These are phyloP conservation scores for Plecturocebus donacophilus DNA, from an alignment of 2,113 vertebrate species.

Conservation along the genomic window DNA sequence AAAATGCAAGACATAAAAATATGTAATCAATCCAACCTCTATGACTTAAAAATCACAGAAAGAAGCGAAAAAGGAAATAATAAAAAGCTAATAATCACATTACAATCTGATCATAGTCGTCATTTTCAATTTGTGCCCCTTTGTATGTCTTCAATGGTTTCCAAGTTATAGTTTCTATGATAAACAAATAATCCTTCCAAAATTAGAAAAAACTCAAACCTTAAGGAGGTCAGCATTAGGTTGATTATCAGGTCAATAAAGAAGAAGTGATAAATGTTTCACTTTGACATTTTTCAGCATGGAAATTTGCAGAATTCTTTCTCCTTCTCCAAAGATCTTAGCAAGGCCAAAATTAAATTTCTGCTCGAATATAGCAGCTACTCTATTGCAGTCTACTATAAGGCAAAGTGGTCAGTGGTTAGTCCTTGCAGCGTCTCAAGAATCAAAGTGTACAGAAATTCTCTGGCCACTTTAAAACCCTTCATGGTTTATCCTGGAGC, in stretches of 20 bases:
- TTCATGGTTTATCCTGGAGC: not conserved
- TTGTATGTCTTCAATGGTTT: not conserved
- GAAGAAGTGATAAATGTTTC: not conserved
- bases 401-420: conserved; percentile 33
- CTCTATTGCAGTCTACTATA: not conserved
- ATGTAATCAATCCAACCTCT: not conserved
- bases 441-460: not conserved
- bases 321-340: not conserved
- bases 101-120: not conserved
- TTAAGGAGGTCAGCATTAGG: not conserved
- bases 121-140: not conserved
- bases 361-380: conserved; percentile 18
- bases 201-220: not conserved
- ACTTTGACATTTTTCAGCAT: not conserved
- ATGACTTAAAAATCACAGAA: not conserved
- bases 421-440: not conserved
- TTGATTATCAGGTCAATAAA: not conserved
- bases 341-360: conserved; percentile 29
- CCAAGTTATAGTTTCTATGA: not conserved
- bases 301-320: not conserved
- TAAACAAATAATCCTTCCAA: not conserved
- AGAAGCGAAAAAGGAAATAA: not conserved
- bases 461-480: not conserved
- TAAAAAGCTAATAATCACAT: not conserved
- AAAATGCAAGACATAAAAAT: not conserved